Evolutionary conservation across 2,113 vertebrate species (phyloP).

Genomic region (Tamias sibiricus): DNA sequence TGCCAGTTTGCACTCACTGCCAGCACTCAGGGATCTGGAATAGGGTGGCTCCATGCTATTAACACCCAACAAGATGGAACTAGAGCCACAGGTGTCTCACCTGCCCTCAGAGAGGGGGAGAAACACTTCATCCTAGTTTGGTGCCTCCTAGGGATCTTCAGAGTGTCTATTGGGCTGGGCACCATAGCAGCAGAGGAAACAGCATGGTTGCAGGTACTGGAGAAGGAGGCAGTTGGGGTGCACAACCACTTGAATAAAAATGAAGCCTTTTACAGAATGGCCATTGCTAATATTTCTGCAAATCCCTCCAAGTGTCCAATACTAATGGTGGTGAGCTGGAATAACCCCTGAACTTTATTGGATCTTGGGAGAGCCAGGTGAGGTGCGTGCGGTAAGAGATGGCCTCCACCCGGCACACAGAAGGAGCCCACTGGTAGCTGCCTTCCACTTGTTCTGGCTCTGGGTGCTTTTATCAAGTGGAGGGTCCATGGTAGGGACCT

Average conservation of each 20-base stretch:
- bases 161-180: not conserved
- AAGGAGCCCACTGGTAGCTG: not conserved
- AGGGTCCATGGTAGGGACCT: not conserved
- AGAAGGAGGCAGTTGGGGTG: too few relatives aligned
- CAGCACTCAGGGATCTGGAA: too few relatives aligned
- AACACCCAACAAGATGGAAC: too few relatives aligned
- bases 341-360: not conserved
- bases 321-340: not conserved
- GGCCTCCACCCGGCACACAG: not conserved
- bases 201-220: not conserved
- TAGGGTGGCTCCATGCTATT: not conserved
- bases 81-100: not conserved
- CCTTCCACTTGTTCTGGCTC: not conserved
- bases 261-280: not conserved
- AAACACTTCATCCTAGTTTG: not conserved
- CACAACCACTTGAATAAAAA: not conserved
- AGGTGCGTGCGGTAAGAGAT: not conserved
- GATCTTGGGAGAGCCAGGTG: not conserved
- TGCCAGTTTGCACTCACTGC: not conserved
- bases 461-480: not conserved
- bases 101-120: not conserved
- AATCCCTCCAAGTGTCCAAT: not conserved
- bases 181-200: not conserved
- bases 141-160: fast-evolving
- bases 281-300: not conserved